These are phyloP conservation scores for Tineola bisselliella DNA, from an alignment of 2,888 invertebrate species.

Conservation along the genomic window DNA sequence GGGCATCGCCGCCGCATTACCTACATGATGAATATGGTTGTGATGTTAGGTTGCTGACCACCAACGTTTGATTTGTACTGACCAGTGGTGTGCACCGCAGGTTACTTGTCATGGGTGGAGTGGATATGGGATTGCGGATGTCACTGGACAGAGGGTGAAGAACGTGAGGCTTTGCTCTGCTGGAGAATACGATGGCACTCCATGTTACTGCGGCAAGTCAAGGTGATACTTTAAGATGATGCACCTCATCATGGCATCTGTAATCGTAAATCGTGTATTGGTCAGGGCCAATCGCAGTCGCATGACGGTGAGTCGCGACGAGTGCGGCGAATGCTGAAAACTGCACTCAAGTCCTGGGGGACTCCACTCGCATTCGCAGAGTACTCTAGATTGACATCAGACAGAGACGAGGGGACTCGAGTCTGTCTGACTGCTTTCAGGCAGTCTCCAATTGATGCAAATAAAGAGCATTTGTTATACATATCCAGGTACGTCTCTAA, in stretches of 20 bases:
- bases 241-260: constrained; percentile 12
- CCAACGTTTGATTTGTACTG: too few relatives aligned
- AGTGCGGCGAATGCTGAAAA: constrained; percentile 24
- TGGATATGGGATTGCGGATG: constrained; percentile 13
- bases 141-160: constrained; percentile 22
- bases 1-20: background rate
- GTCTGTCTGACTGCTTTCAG: background rate
- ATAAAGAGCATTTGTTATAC: too few relatives aligned
- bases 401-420: background rate
- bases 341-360: constrained; percentile 17
- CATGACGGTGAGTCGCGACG: constrained; percentile 22
- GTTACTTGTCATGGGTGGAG: constrained; percentile 29
- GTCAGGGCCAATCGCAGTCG: constrained; percentile 17
- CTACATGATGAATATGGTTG: constrained; percentile 24
- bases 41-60: too few relatives aligned
- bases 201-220: constrained; percentile 29
- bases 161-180: constrained; percentile 35
- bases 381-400: constrained; percentile 16
- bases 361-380: constrained; percentile 14
- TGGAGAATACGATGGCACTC: constrained; percentile 50
- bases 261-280: too few relatives aligned
- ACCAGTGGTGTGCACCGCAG: too few relatives aligned
- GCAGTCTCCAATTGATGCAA: background rate
- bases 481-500: background rate
- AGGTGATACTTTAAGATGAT: constrained; percentile 15